phyloP scores from a whole-genome alignment of 2,888 invertebrate genomes.

The Epistrophella euchroma region DNA sequence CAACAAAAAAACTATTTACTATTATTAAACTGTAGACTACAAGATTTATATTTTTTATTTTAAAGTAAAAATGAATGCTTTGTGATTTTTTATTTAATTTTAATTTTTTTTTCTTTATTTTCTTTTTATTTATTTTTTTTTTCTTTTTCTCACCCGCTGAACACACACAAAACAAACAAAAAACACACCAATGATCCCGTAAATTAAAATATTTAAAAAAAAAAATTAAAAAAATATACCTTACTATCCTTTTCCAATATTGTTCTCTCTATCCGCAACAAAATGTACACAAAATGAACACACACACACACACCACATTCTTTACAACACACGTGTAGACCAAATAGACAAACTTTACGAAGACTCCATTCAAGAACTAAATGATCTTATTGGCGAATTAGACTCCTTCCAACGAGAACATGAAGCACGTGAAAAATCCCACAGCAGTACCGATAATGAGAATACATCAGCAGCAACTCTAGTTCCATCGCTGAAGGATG shows the following conservation, averaged over 20 bases:
- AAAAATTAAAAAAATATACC: constrained; percentile 11
- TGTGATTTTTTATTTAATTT: constrained; percentile 44
- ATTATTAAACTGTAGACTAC: constrained; percentile 21
- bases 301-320: constrained; percentile 19
- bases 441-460: constrained; percentile 76
- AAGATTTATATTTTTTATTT: constrained; percentile 24
- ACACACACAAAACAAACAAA: constrained; percentile 76
- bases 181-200: constrained; percentile 73
- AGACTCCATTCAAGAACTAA: constrained; percentile 84
- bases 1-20: constrained; percentile 10
- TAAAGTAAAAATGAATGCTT: constrained; percentile 58
- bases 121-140: constrained; percentile 28
- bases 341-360: constrained; percentile 84
- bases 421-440: constrained; percentile 81
- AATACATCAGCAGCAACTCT: constrained; percentile 54
- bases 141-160: constrained; percentile 73
- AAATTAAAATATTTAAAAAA: constrained; percentile 21
- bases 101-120: constrained; percentile 42
- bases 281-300: constrained; percentile 38
- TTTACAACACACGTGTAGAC: constrained; percentile 69
- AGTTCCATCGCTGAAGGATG: constrained; percentile 65
- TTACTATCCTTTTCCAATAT: constrained; percentile 43
- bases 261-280: constrained; percentile 33
- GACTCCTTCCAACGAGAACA: constrained; percentile 84
- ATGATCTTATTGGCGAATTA: constrained; percentile 84